Base-by-base conservation (phyloP, 2,113 vertebrate species). In the Takifugu bimaculatus region DNA sequence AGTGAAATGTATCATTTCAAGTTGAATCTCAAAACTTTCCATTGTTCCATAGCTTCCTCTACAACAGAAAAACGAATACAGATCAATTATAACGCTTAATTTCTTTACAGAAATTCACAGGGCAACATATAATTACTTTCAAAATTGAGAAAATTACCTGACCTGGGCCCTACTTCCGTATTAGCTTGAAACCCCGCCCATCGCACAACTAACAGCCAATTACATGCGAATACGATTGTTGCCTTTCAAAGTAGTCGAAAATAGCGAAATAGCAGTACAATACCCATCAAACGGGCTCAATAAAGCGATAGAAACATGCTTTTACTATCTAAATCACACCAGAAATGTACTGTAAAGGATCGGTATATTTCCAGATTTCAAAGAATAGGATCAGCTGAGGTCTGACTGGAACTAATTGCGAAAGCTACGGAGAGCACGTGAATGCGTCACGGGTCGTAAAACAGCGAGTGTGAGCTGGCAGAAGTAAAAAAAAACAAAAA, bases 381-480 rank as follows among this genome's bases (percentile, higher is more conserved):
- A 45, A 6, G 7, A 32, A 32, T 32, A 32, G 5, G 4, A 32
- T 32, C 29, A 32, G 2, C 29, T 2, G 7, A 6, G 29, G 29
- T 32, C 3, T 32, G 5, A 6, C 53, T 27, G 6, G 15, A 39
- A 10, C 3, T 26, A 48, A n/a, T 60, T 0, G 0, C 3, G 26
- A 57, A 27, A 6, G 3, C 42, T 72, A 60, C 66, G 45, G 50
- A 55, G 35, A 2, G 60, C 7, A 43, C 58, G 1, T 78, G 60
- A 82, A 82, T 13, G 72, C 63, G 20, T 50, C 68, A 32, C 68
- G 80, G 83, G 91, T 87, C 87, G 88, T 90, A 91, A 92, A 92
- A 71, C 87, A 74, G 43, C 20, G 54, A 53, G 53, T 75, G 85
- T 86, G 80, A 91, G 90, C 81, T 86, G 90, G 88, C 86, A 86